phyloP scores from a whole-genome alignment of 1,140 invertebrate genomes.

The Cepaea nemoralis region DNA sequence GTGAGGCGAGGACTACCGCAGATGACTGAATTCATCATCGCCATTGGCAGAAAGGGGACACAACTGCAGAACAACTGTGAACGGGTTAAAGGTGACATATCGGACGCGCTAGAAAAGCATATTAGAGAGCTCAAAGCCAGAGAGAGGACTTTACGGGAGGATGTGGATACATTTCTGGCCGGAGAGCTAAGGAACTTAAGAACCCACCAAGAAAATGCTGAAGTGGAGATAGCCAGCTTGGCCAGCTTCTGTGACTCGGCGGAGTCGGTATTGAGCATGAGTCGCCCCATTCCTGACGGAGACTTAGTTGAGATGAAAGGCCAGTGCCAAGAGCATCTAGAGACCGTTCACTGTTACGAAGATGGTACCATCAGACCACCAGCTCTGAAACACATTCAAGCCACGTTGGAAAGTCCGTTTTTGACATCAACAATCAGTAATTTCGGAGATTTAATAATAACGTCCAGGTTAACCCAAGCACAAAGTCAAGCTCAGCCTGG shows the following conservation, averaged over 20 bases:
- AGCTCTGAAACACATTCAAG: slow-evolving; percentile 42
- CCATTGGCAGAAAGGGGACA: slow-evolving; percentile 55
- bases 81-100: slow-evolving; percentile 74
- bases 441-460: slow-evolving; percentile 59
- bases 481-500: not conserved
- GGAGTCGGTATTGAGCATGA: slow-evolving; percentile 89
- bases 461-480: not conserved
- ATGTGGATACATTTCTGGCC: slow-evolving; percentile 89
- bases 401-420: slow-evolving; percentile 50
- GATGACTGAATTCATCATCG: slow-evolving; percentile 76
- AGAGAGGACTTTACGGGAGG: slow-evolving; percentile 87
- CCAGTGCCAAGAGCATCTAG: slow-evolving; percentile 62
- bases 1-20: slow-evolving; percentile 77
- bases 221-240: slow-evolving; percentile 92
- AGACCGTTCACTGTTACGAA: slow-evolving; percentile 54
- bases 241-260: slow-evolving; percentile 94
- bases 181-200: slow-evolving; percentile 86
- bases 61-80: slow-evolving; percentile 59
- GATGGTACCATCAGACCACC: slow-evolving; percentile 47
- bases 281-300: slow-evolving; percentile 65
- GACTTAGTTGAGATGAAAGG: slow-evolving; percentile 61
- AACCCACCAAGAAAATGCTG: slow-evolving; percentile 91
- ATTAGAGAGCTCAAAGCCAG: slow-evolving; percentile 90
- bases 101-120: slow-evolving; percentile 85
- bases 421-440: slow-evolving; percentile 59